A percentile compares a stretch with the other conserved stretches of the same genome.
phyloP scores from a whole-genome alignment of 2,888 invertebrate species.

The Pterostichus madidus region DNA sequence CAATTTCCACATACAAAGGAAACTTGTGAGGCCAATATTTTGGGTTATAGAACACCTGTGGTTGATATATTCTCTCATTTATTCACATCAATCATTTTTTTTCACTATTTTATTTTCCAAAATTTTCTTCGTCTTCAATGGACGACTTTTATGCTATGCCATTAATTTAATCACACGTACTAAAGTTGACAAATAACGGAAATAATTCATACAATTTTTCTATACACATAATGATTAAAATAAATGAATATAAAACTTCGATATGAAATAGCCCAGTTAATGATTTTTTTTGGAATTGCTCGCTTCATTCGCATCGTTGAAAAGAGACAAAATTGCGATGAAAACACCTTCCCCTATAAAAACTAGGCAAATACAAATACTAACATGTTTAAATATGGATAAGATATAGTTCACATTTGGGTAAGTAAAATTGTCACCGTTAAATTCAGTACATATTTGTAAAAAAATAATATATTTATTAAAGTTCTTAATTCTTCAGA shows the following conservation, averaged over 20 bases:
- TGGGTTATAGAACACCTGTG: constrained; percentile 29
- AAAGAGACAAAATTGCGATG: constrained; percentile 1
- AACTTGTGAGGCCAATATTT: constrained; percentile 45
- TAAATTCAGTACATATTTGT: too few relatives aligned
- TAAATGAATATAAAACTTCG: neutral
- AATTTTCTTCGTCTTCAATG: constrained; percentile 6
- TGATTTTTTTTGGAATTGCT: neutral
- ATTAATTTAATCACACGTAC: constrained; percentile 10
- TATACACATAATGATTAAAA: neutral
- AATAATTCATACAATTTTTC: neutral
- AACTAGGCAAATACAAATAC: too few relatives aligned
- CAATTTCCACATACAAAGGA: constrained; percentile 47
- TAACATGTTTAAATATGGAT: too few relatives aligned
- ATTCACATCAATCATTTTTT: constrained; percentile 22
- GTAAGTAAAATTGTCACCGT: too few relatives aligned
- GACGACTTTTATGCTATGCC: neutral
- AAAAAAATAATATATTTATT: too few relatives aligned
- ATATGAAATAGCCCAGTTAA: neutral
- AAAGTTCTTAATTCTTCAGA: too few relatives aligned
- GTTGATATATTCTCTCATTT: constrained; percentile 31
- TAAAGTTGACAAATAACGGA: neutral
- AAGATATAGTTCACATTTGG: too few relatives aligned
- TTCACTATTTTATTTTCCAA: constrained; percentile 11
- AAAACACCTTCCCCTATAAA: too few relatives aligned
- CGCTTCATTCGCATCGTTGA: neutral